phyloP scores from a whole-genome alignment of 2,888 invertebrate species.

The Coenonympha glycerion region DNA sequence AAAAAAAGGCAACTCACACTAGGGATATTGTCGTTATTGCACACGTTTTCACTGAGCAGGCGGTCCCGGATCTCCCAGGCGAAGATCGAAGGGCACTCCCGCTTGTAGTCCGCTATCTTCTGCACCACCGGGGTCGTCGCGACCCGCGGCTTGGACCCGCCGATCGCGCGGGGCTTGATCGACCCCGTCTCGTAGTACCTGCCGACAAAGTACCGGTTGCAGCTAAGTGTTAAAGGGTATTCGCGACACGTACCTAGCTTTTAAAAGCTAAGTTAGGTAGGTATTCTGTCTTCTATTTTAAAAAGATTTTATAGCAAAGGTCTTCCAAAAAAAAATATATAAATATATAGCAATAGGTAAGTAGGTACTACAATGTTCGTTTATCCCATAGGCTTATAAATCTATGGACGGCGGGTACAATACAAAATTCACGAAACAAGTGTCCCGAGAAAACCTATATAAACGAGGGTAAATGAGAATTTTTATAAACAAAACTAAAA shows the following conservation, averaged over 20 bases:
- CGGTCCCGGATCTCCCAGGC: constrained; percentile 99
- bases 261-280: background rate
- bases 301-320: too few species aligned
- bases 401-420: too few species aligned
- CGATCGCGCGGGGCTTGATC: constrained; percentile 97
- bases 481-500: too few species aligned
- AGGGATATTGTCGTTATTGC: constrained; percentile 98
- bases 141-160: constrained; percentile 96
- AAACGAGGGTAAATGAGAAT: too few species aligned
- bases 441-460: too few species aligned
- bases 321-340: too few species aligned
- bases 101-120: constrained; percentile 97
- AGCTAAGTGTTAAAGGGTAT: background rate
- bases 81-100: constrained; percentile 98
- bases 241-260: background rate
- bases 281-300: too few species aligned
- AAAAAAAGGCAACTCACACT: constrained; percentile 88
- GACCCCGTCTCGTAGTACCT: constrained; percentile 99
- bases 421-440: too few species aligned
- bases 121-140: constrained; percentile 95
- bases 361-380: too few species aligned
- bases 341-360: too few species aligned
- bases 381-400: too few species aligned
- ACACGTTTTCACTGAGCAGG: constrained; percentile 93
- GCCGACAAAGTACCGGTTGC: constrained; percentile 55